Evolutionary conservation across 2,797 vertebrate species (phyloP), one percentile per base, ranked within the genome.

Genomic region (Leptatherina wallacei): DNA sequence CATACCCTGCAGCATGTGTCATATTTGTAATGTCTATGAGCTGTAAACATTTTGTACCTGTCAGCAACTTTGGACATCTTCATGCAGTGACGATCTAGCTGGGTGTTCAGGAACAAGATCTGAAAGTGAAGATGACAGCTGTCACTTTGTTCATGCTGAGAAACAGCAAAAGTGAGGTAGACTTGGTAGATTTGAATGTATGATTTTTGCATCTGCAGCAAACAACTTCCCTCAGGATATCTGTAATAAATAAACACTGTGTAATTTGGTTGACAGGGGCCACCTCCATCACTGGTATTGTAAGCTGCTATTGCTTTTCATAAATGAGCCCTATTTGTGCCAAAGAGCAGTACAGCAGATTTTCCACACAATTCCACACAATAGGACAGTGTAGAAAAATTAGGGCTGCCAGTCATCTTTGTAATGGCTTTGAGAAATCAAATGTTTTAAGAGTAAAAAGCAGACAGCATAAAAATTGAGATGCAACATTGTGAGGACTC

Each of bases 41-140:
- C 6, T 6, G n/a, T 14, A n/a, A 3, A 35, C 44, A n/a, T 59
- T 20, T 1, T 93, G 79, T 94, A 99, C 98, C 97, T 98, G 86
- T 99, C 98, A 79, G 98, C 97, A 73, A 99, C 98, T 94, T 99
- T 99, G 74, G 98, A 99, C 97, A 99, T 98, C 94, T 99, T 99
- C 96, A 99, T 95, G 92, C 98, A 96, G 91, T 99, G 98, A 67
- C 98, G 95, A 88, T 99, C 98, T 57, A 99, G 94, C 92, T 99
- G 98, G 51, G 93, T 81, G 73, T 96, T 97, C 92, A 99, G 94
- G 93, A 99, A 99, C 56, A 92, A 71, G 89, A 99, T 99, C 98
- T 99, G 93, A 69, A 86, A 83, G 81, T 83, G 87, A 16, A 67
- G 22, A 69, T 0, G 24, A 56, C 14, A 72, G 6, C 2, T 36